phyloP scores from a whole-genome alignment of 2,113 vertebrate species.

The Anarhynchus alexandrinus region DNA sequence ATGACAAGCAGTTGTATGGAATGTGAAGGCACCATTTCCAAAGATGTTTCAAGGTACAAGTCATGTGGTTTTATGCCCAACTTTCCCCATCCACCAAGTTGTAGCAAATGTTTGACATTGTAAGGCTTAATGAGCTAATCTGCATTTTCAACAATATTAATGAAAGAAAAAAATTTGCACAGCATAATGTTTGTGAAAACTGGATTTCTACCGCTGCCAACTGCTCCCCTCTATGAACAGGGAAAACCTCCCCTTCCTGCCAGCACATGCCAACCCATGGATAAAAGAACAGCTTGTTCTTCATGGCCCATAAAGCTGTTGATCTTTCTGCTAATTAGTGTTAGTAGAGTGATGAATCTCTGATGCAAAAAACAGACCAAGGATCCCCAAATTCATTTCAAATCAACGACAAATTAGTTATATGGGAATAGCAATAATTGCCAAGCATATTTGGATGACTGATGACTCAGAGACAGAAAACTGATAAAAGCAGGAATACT shows the following conservation, averaged over 20 bases:
- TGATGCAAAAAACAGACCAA: neutral
- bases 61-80: neutral
- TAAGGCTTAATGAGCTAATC: neutral
- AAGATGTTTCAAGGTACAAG: neutral
- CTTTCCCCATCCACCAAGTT: neutral
- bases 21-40: neutral
- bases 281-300: conserved; percentile 31
- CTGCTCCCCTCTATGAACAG: neutral
- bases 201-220: neutral
- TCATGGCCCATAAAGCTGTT: conserved; percentile 19
- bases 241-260: neutral
- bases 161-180: neutral
- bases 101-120: neutral
- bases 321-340: conserved; percentile 31
- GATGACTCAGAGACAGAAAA: neutral
- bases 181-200: neutral
- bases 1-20: neutral
- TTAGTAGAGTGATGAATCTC: neutral
- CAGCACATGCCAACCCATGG: neutral
- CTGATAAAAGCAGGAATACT: neutral
- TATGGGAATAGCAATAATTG: neutral
- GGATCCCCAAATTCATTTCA: neutral
- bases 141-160: neutral
- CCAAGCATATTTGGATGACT: neutral
- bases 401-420: neutral